Conservation (phyloP, 1,140 invertebrate genomes). For the Drosophila albomicans region DNA sequence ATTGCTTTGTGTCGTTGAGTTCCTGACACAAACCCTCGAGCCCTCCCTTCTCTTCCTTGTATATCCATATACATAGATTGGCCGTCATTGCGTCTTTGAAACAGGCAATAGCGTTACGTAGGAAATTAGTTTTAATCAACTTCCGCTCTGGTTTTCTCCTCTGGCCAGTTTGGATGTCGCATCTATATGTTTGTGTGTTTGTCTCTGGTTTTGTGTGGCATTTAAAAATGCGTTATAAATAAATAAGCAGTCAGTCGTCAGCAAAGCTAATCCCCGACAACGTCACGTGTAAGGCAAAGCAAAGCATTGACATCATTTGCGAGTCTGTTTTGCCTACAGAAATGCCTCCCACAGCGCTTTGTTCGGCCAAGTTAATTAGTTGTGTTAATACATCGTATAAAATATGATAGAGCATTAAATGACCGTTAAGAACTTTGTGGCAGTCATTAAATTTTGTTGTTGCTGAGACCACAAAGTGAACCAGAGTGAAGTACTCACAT, state of each 20-base stretch:
- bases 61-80: constrained; percentile 27
- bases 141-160: constrained; percentile 49
- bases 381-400: constrained; percentile 47
- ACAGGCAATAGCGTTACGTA: constrained; percentile 55
- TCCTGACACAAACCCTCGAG: constrained; percentile 12
- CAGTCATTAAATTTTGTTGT: constrained; percentile 29
- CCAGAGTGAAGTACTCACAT: neutral
- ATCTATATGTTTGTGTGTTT: neutral
- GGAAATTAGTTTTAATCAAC: constrained; percentile 82
- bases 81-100: constrained; percentile 12
- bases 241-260: constrained; percentile 64
- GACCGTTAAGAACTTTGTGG: constrained; percentile 41
- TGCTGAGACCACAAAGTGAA: constrained; percentile 15
- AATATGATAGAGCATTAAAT: constrained; percentile 37
- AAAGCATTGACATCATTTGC: constrained; percentile 4
- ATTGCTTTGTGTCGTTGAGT: constrained; percentile 76
- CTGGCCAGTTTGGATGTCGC: constrained; percentile 9
- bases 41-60: neutral
- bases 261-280: constrained; percentile 30
- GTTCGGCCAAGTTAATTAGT: constrained; percentile 56
- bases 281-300: constrained; percentile 48
- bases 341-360: constrained; percentile 21
- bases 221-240: constrained; percentile 76
- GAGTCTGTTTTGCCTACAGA: neutral
- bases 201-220: constrained; percentile 30